phyloP scores from a whole-genome alignment of 2,888 invertebrate species.

The Drosophila niveifrons region DNA sequence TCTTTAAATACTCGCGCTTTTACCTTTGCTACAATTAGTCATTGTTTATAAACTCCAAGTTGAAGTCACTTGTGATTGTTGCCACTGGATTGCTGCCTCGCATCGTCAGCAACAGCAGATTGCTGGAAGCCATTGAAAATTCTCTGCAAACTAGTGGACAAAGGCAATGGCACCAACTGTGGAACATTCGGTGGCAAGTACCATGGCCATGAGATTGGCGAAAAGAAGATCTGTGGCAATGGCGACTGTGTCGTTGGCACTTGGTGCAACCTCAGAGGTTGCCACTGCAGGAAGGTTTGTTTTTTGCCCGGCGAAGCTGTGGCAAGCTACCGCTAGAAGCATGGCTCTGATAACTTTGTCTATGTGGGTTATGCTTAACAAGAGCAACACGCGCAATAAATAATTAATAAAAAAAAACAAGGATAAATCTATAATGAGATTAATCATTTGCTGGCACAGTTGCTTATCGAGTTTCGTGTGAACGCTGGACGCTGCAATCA shows the following conservation, averaged over 20 bases:
- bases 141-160: constrained; percentile 32
- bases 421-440: constrained; percentile 7
- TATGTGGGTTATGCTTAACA: constrained; percentile 35
- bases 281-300: constrained; percentile 45
- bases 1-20: constrained; percentile 17
- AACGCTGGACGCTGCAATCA: constrained; percentile 16
- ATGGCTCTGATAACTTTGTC: constrained; percentile 46
- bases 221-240: constrained; percentile 46
- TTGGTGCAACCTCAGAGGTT: constrained; percentile 52
- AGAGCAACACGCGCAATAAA: constrained; percentile 4
- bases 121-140: constrained; percentile 56
- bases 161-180: constrained; percentile 24
- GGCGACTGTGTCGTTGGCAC: constrained; percentile 36
- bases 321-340: constrained; percentile 39
- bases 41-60: neutral
- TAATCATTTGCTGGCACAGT: constrained; percentile 28
- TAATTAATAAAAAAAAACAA: neutral
- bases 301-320: constrained; percentile 37
- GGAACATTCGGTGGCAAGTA: constrained; percentile 50
- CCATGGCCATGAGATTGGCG: constrained; percentile 33
- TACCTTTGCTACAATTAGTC: too few species aligned
- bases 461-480: constrained; percentile 14
- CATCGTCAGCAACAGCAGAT: constrained; percentile 26
- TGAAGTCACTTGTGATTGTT: constrained; percentile 15
- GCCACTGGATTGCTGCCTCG: constrained; percentile 2